Evolutionary conservation across 2,888 invertebrate genomes (phyloP).

Genomic region (Zygothrica quintamaculata): DNA sequence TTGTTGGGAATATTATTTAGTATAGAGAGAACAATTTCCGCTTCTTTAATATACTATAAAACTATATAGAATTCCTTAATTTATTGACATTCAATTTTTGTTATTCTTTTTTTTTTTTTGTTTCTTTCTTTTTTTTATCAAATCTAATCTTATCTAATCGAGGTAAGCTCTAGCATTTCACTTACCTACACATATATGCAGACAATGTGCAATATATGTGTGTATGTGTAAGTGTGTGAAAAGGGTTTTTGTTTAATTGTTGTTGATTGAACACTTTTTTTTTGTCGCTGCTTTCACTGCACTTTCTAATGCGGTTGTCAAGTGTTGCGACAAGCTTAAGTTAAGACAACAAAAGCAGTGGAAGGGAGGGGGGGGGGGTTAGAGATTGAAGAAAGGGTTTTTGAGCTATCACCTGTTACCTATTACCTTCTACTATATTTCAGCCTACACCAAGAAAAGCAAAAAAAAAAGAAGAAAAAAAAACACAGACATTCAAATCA

Average conservation of each 20-base stretch:
- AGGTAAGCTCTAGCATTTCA: too few species aligned
- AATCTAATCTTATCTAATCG: conserved; percentile 36
- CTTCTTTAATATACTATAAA: too few species aligned
- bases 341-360: neutral
- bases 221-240: conserved; percentile 16
- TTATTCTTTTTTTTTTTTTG: neutral
- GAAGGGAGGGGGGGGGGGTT: neutral
- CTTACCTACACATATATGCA: too few species aligned
- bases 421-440: conserved; percentile 2
- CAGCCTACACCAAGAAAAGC: too few species aligned
- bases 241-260: conserved; percentile 68
- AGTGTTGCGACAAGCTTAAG: neutral
- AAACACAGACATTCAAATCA: neutral
- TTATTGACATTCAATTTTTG: too few species aligned
- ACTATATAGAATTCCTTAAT: neutral
- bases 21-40: too few species aligned
- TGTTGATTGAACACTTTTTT: conserved; percentile 56
- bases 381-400: neutral
- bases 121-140: neutral
- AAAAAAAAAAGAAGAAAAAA: too few species aligned
- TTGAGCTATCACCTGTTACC: conserved; percentile 13
- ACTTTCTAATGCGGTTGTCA: conserved; percentile 59
- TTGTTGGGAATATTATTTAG: neutral
- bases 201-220: conserved; percentile 14
- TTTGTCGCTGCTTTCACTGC: conserved; percentile 67